phyloP scores from a whole-genome alignment of 2,113 vertebrate species.

The Psammodynastes pulverulentus region DNA sequence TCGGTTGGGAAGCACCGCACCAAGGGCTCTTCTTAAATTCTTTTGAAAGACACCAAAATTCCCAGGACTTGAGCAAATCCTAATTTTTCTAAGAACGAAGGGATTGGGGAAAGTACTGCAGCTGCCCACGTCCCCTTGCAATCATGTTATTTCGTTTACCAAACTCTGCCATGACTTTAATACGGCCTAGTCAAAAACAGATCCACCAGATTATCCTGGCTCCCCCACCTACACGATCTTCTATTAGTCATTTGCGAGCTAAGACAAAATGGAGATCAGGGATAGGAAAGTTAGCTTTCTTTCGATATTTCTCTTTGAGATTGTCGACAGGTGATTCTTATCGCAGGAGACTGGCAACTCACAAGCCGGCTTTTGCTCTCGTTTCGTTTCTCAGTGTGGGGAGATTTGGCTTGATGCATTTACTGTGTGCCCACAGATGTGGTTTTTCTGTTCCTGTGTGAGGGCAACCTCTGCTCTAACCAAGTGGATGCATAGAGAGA shows the following conservation, averaged over 20 bases:
- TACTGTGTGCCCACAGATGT: neutral
- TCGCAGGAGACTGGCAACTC: neutral
- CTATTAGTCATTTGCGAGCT: neutral
- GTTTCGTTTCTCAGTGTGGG: neutral
- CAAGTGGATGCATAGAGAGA: neutral
- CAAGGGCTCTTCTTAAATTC: neutral
- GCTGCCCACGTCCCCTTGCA: neutral
- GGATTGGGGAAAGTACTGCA: neutral
- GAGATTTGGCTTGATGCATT: neutral
- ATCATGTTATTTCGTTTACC: neutral
- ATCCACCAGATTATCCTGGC: neutral
- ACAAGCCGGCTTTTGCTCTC: neutral
- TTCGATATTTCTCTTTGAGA: neutral
- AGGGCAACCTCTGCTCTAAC: neutral
- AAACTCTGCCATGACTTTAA: neutral
- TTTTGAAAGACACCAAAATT: neutral
- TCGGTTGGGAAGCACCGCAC: neutral
- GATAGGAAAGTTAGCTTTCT: neutral
- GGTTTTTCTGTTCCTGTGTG: neutral
- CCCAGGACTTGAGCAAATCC: neutral
- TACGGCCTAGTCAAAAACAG: neutral
- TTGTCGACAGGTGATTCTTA: neutral
- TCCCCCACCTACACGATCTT: neutral
- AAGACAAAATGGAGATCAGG: neutral
- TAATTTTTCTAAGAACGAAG: neutral